phyloP scores from a whole-genome alignment of 2,797 vertebrate genomes.

The Pipistrellus kuhlii region DNA sequence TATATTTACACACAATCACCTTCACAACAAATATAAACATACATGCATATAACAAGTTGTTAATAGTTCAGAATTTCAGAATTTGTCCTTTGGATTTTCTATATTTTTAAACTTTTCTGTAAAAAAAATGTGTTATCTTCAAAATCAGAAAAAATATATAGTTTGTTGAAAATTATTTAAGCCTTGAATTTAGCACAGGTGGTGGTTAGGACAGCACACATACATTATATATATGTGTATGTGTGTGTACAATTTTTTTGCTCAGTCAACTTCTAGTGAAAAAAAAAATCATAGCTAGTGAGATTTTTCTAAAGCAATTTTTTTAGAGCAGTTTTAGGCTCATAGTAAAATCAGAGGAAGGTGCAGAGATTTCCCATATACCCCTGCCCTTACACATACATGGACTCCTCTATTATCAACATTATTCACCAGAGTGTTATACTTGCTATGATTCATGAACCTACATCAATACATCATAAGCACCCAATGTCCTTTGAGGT shows the following conservation, averaged over 20 bases:
- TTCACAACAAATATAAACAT: background rate
- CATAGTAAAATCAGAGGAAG: background rate
- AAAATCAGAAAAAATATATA: background rate
- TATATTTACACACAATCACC: background rate
- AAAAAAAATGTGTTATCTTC: background rate
- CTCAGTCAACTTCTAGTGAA: background rate
- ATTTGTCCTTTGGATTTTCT: slow-evolving; percentile 44
- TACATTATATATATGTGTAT: background rate
- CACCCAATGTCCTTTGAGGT: background rate
- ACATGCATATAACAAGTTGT: background rate
- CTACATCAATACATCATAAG: background rate
- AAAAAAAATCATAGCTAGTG: background rate
- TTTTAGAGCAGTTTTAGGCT: slow-evolving; percentile 1
- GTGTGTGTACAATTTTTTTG: too few relatives aligned
- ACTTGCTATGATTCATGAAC: background rate
- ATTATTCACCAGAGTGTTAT: background rate
- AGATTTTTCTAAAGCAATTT: background rate
- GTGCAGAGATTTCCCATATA: background rate
- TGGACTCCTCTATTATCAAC: background rate
- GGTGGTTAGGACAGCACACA: background rate
- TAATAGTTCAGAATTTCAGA: slow-evolving; percentile 23
- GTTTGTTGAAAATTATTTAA: slow-evolving; percentile 5
- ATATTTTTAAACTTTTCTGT: slow-evolving; percentile 32
- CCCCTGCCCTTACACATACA: background rate
- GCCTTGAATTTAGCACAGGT: background rate